Base-by-base conservation (phyloP, 2,888 invertebrate genomes). In the Acrocyrtus sp. region DNA sequence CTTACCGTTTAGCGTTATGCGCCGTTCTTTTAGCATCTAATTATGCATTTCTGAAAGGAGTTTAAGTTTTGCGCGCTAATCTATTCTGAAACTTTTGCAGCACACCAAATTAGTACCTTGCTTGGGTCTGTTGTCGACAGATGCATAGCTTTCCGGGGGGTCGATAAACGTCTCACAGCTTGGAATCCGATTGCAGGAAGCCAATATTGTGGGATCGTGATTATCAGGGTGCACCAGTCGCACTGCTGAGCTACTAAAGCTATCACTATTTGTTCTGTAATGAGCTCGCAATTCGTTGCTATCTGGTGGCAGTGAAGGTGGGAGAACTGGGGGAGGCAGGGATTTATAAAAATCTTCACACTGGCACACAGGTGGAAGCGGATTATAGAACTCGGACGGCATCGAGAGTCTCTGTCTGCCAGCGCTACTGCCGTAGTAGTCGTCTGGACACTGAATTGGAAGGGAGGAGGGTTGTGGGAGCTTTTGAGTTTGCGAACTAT, bases 331-430 rank as follows among this genome's bases (percentile, higher is more conserved):
- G 45, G 63, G 68, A 5, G 77, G 68, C 45, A 74, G 63, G 26
- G 72, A 67, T 53, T 75, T 70, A 50, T 78, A 78, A 63, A 67
- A 76, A 45, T 76, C 78, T 29, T 79, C 80, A 72, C 80, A 80
- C 61, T 79, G 78, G 72, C 80, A 80, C 69, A 78, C 72, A 3
- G 67, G 57, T 22, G 72, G 67, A 57, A 70, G 47, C 21, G 74
- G 65, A 65, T 80, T 77, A 68, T 80, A 79, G 76, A 79, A 80
- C 63, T 79, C 78, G 80, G 80, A 80, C 80, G 80, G 80, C 73
- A 77, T 75, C n/a, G 79, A 78, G 8, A 76, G 76, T 68, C 75
- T 76, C 68, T 78, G 76, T 58, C 69, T 76, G 34, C 53, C 58
- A 48, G 26, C n/a, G 12, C 27, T 24, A 39, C 12, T 43, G 5